phyloP scores from a whole-genome alignment of 2,888 invertebrate genomes.

The Monochamus alternatus region DNA sequence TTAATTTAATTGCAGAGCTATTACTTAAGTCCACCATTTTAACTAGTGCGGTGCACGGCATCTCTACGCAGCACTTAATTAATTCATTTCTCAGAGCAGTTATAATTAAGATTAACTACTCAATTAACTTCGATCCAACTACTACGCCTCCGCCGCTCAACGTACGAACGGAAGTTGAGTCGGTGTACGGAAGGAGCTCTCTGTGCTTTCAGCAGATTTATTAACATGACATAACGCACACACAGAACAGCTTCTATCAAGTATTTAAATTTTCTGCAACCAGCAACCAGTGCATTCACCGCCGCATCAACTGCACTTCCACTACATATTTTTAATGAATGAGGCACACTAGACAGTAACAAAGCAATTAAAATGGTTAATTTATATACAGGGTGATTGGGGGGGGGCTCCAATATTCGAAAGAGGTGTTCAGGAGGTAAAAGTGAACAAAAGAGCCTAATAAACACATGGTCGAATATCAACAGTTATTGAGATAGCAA shows the following conservation, averaged over 20 bases:
- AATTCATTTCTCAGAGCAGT: slow-evolving; percentile 23
- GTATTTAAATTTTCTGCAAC: neutral
- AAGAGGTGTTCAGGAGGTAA: no score
- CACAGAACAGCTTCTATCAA: neutral
- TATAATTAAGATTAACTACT: slow-evolving; percentile 27
- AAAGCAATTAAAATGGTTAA: no score
- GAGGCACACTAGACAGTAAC: no score
- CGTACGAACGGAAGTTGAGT: slow-evolving; percentile 9
- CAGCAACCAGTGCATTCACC: neutral
- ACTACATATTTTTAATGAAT: no score
- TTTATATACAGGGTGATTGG: no score
- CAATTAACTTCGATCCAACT: slow-evolving; percentile 17
- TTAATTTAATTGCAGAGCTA: neutral
- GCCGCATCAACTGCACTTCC: neutral
- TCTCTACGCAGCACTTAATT: slow-evolving; percentile 21
- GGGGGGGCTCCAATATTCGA: no score
- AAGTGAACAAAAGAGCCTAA: no score
- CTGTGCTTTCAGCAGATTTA: neutral
- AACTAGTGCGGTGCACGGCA: neutral
- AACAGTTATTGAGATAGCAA: no score
- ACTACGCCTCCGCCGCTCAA: neutral
- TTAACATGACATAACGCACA: neutral
- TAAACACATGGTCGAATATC: no score
- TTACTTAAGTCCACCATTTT: slow-evolving; percentile 15
- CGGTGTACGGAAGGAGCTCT: slow-evolving; percentile 3